phyloP scores from a whole-genome alignment of 2,113 vertebrate species.

The Hepsetus odoe region DNA sequence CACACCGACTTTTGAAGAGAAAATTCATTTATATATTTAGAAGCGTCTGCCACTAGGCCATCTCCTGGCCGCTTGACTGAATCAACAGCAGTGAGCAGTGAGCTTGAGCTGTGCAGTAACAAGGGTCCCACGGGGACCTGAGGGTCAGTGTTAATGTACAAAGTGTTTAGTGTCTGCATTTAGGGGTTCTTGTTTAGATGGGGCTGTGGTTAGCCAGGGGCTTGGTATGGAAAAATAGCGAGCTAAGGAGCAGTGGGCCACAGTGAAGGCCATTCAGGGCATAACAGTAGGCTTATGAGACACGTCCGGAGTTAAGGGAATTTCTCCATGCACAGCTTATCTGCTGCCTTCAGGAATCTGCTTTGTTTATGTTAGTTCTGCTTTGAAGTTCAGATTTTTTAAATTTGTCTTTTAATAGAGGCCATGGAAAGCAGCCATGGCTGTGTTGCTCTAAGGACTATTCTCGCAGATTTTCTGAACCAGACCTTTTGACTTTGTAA shows the following conservation, averaged over 20 bases:
- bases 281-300: conserved; percentile 17
- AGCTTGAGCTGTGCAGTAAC: conserved; percentile 6
- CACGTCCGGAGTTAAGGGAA: background rate
- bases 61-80: conserved; percentile 15
- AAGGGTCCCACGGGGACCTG: conserved; percentile 3
- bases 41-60: background rate
- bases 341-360: conserved; percentile 25
- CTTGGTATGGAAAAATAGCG: conserved; percentile 37
- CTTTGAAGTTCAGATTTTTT: conserved; percentile 39
- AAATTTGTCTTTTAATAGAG: background rate
- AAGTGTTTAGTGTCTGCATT: conserved; percentile 44
- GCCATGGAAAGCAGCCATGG: conserved; percentile 12
- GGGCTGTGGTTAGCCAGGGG: conserved; percentile 16
- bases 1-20: background rate
- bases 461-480: background rate
- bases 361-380: conserved; percentile 37
- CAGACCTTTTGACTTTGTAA: no score
- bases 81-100: conserved; percentile 19
- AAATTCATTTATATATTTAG: background rate
- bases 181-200: conserved; percentile 36
- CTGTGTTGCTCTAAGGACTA: background rate
- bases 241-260: background rate
- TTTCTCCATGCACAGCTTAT: background rate
- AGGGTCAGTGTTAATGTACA: conserved; percentile 31
- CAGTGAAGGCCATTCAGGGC: conserved; percentile 45